Evolutionary conservation across 2,113 vertebrate genomes (phyloP), one percentile per base, ranked within the genome.

Genomic region (Chunga burmeisteri): DNA sequence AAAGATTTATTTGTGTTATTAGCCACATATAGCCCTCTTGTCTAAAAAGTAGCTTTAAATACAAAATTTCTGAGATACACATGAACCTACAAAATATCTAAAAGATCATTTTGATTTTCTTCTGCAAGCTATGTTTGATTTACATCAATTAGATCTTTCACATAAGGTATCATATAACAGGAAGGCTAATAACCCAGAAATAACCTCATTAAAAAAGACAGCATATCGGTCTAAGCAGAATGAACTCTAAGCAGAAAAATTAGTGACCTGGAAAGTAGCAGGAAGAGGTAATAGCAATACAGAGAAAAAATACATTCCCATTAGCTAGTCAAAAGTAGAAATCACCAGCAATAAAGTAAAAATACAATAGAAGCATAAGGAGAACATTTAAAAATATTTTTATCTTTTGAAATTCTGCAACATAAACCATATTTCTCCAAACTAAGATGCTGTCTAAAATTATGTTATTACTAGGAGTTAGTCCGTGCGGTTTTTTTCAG

Each of bases 131-230:
- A 97, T 98, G 98, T 99, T 99, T 99, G 99, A 99, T 99, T 99
- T 99, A 99, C 99, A 99, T 99, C 99, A 99, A 98, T 99, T 99
- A 99, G 98, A 97, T 98, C 98, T 97, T 98, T 98, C 98, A 98
- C 98, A 98, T 98, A 99, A 99, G 99, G 98, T 99, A 99, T 98
- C 99, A 98, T 98, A 99, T 98, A 99, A 98, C 98, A 98, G 99
- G 98, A 98, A 99, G 99, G 99, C 99, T 99, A 99, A 99, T 99
- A 99, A 99, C 99, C 99, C 99, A 99, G 99, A 99, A 99, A 99
- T 99, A 99, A 99, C 99, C 99, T 99, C 99, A 99, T 99, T 99
- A 99, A 98, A 99, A 98, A 98, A 99, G 99, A 99, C 99, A 99
- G 99, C 98, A 98, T 97, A 98, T 98, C 99, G 98, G 99, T 99